Evolutionary conservation across 2,797 vertebrate species (phyloP).

Genomic region (Danio kyathit): DNA sequence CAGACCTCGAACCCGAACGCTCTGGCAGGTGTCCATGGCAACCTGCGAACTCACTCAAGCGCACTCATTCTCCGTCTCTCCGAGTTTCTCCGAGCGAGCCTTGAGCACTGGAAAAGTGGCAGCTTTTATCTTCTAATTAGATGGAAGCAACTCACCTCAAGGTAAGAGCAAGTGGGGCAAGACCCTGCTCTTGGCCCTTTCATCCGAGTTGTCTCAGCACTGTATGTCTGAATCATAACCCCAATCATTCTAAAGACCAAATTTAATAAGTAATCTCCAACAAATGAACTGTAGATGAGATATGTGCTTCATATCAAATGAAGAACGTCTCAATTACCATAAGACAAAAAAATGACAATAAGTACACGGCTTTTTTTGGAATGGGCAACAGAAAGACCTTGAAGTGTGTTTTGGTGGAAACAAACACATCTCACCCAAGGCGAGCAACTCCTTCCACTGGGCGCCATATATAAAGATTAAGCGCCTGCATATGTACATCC

Average conservation of each 20-base stretch:
- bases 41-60: slow-evolving; percentile 82
- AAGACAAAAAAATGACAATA: not conserved
- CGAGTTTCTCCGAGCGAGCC: slow-evolving; percentile 49
- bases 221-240: slow-evolving; percentile 31
- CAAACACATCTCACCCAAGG: slow-evolving; percentile 14
- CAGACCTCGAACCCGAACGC: slow-evolving; percentile 76
- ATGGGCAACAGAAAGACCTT: not conserved
- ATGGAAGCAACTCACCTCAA: slow-evolving; percentile 77
- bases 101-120: slow-evolving; percentile 80
- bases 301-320: not conserved
- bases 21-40: slow-evolving; percentile 92
- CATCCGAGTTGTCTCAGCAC: slow-evolving; percentile 21
- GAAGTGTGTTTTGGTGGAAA: not conserved
- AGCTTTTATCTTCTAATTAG: slow-evolving; percentile 89
- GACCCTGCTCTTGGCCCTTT: slow-evolving; percentile 6
- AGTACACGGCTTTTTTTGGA: not conserved
- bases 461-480: slow-evolving; percentile 44
- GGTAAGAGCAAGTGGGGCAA: slow-evolving; percentile 73
- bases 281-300: not conserved
- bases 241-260: not conserved
- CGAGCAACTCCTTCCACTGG: slow-evolving; percentile 13
- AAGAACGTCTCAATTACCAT: not conserved
- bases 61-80: slow-evolving; percentile 34
- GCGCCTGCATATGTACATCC: slow-evolving; percentile 59
- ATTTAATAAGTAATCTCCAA: slow-evolving; percentile 18